Percentiles rank a stretch among this genome's conserved stretches.
Evolutionary conservation across 1,140 invertebrate genomes (phyloP).

Genomic region (Hyphantria cunea): DNA sequence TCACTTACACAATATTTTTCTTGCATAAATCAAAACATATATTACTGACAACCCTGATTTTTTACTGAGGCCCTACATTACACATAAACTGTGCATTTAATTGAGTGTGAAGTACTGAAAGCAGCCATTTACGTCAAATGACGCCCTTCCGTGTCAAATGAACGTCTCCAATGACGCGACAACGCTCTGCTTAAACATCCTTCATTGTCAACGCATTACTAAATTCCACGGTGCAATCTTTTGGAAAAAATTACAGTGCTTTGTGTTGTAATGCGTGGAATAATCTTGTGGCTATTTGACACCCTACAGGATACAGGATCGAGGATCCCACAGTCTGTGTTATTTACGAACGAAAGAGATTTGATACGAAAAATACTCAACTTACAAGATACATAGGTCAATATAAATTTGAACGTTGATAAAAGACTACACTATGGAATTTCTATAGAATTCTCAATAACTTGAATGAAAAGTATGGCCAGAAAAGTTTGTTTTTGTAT

Average conservation of each 20-base stretch:
- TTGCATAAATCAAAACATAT: too few species aligned
- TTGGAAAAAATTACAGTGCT: background rate
- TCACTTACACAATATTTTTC: too few species aligned
- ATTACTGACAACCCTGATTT: conserved; percentile 4
- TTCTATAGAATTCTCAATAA: too few species aligned
- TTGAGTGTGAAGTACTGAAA: conserved; percentile 40
- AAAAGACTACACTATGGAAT: too few species aligned
- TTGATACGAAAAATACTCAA: too few species aligned
- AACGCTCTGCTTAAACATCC: background rate
- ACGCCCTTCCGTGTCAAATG: conserved; percentile 29
- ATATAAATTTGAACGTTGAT: too few species aligned
- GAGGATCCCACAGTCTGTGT: background rate
- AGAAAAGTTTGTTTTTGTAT: too few species aligned
- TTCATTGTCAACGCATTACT: conserved; percentile 22
- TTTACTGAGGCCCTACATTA: conserved; percentile 16
- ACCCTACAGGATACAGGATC: background rate
- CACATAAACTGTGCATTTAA: conserved; percentile 43
- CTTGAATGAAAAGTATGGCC: too few species aligned
- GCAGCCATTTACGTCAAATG: conserved; percentile 28
- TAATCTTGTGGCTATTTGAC: background rate
- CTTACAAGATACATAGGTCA: too few species aligned
- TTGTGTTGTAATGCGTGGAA: background rate
- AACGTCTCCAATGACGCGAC: conserved; percentile 7
- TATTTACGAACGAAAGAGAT: background rate
- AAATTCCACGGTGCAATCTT: conserved; percentile 11